Conservation (phyloP, 2,888 invertebrate genomes). For the Cheilosia pagana region DNA sequence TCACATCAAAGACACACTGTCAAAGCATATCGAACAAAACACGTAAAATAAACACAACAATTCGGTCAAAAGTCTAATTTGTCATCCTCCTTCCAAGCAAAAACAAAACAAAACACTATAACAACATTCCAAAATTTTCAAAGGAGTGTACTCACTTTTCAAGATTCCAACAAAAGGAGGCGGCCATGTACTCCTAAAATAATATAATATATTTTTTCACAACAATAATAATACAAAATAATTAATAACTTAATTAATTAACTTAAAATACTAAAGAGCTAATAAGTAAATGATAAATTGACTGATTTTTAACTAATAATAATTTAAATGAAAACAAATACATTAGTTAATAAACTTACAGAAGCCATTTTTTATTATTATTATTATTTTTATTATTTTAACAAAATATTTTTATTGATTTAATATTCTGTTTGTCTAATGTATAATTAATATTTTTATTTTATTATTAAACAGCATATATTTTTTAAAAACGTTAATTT, state of each 20-base stretch:
- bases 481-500: background rate
- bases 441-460: constrained; percentile 42
- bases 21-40: constrained; percentile 5
- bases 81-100: constrained; percentile 4
- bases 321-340: constrained; percentile 42
- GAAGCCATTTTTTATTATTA: constrained; percentile 40
- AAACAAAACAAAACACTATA: background rate
- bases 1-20: constrained; percentile 11
- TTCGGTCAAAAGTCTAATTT: background rate
- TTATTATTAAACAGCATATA: background rate
- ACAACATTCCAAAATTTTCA: constrained; percentile 55
- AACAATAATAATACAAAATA: constrained; percentile 1
- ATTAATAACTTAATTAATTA: constrained; percentile 27
- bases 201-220: constrained; percentile 28
- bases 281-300: constrained; percentile 60
- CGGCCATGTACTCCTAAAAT: constrained; percentile 59
- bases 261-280: constrained; percentile 58
- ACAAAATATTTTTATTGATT: constrained; percentile 30
- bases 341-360: constrained; percentile 36
- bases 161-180: constrained; percentile 46
- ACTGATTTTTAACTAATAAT: constrained; percentile 70
- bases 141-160: constrained; percentile 43
- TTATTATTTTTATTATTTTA: constrained; percentile 16
- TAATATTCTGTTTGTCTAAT: constrained; percentile 31
- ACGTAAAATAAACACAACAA: background rate